These are phyloP conservation scores for Vultur gryphus DNA, from an alignment of 2,797 vertebrate species.

Conservation along the genomic window DNA sequence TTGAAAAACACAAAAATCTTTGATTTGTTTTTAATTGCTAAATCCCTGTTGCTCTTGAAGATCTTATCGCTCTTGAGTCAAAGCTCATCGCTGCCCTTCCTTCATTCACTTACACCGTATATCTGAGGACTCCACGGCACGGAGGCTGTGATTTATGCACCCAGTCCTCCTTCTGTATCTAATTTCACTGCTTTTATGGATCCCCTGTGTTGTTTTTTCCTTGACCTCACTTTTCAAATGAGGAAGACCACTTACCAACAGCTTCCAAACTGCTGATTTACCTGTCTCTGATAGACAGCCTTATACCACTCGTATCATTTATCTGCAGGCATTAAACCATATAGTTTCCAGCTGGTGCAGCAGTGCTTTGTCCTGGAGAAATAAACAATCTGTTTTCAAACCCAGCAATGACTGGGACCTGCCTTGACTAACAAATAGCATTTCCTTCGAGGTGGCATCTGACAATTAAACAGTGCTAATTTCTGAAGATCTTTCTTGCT, in stretches of 20 bases:
- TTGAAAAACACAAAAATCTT: neutral
- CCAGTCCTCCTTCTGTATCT: neutral
- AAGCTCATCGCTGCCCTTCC: neutral
- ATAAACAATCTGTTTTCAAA: neutral
- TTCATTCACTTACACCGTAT: neutral
- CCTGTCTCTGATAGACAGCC: neutral
- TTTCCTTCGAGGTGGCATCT: neutral
- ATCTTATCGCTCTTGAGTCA: rapidly evolving
- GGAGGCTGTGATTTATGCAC: neutral
- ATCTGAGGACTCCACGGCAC: neutral
- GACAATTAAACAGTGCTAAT: neutral
- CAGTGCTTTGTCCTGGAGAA: neutral
- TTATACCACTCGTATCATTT: neutral
- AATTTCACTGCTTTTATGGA: neutral
- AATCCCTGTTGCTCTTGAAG: neutral
- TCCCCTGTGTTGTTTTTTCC: neutral
- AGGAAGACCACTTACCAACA: neutral
- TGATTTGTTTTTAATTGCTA: neutral
- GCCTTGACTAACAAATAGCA: constrained; percentile 10
- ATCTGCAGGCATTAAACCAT: constrained; percentile 23
- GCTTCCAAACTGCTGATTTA: constrained; percentile 14
- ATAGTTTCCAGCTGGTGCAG: constrained; percentile 14
- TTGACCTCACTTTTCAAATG: neutral
- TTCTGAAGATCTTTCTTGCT: constrained; percentile 2
- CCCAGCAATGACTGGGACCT: neutral